A percentile compares a stretch with the other conserved stretches of the same genome.
These are phyloP conservation scores for Marmota flaviventris DNA, from an alignment of 2,113 vertebrate species.

Conservation along the genomic window DNA sequence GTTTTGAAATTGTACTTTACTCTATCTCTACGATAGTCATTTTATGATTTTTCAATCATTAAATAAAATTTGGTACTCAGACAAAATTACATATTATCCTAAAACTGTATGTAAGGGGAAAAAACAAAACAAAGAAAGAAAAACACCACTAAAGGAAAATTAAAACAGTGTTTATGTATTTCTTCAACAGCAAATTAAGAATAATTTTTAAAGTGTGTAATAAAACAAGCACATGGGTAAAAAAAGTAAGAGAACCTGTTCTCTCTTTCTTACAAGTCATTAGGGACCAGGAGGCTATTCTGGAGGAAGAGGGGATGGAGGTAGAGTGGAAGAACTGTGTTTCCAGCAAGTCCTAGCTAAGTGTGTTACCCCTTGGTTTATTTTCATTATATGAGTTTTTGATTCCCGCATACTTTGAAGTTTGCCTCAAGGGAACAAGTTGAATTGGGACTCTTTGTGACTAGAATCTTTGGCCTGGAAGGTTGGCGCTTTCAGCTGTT, in stretches of 20 bases:
- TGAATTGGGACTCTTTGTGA: constrained; percentile 83
- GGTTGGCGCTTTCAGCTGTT: constrained; percentile 75
- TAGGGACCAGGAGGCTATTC: not conserved
- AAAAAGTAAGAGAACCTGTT: not conserved
- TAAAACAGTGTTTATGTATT: not conserved
- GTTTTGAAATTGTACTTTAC: constrained; percentile 52
- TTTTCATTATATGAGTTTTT: constrained; percentile 80
- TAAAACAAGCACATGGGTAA: not conserved
- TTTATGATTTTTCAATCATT: constrained; percentile 51
- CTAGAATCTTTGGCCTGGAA: constrained; percentile 79
- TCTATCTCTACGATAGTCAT: not conserved
- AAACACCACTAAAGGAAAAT: not conserved
- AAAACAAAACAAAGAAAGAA: not conserved
- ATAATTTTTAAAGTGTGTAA: not conserved
- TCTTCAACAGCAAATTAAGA: not conserved
- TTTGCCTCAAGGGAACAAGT: constrained; percentile 80
- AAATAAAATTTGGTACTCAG: constrained; percentile 2
- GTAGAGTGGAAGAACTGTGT: constrained; percentile 30
- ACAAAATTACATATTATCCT: not conserved
- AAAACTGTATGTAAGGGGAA: not conserved
- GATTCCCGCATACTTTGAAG: constrained; percentile 81
- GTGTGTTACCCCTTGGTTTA: constrained; percentile 57
- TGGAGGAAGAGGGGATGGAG: constrained; percentile 33
- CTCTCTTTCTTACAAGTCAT: not conserved
- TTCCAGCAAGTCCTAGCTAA: constrained; percentile 65